Evolutionary conservation across 2,113 vertebrate genomes (phyloP).

Genomic region (Rissa tridactyla): DNA sequence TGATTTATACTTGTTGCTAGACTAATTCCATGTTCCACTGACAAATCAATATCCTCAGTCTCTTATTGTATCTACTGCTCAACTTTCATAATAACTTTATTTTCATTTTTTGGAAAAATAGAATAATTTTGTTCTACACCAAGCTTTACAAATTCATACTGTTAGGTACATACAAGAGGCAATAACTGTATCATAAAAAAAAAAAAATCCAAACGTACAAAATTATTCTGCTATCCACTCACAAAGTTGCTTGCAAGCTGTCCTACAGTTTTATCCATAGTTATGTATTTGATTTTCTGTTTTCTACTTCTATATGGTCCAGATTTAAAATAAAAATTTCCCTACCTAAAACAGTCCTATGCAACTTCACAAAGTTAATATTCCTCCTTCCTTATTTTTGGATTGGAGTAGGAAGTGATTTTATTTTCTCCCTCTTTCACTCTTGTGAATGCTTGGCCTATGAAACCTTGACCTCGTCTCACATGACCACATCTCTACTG

Average conservation of each 20-base stretch:
- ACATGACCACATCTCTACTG: too few species aligned
- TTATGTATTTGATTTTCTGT: background rate
- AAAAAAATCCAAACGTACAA: background rate
- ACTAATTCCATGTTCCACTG: background rate
- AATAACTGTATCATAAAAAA: background rate
- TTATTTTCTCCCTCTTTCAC: background rate
- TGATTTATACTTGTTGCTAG: background rate
- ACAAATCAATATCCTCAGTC: background rate
- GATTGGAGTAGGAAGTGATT: background rate
- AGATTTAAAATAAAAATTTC: background rate
- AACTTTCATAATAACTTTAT: background rate
- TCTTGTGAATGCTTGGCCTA: background rate
- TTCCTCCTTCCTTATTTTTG: background rate
- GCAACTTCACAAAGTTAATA: background rate
- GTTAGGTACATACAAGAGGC: background rate
- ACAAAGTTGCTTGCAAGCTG: background rate
- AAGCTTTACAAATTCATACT: background rate
- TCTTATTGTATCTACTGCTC: background rate
- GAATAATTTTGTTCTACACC: background rate
- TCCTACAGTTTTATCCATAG: background rate
- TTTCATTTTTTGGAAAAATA: background rate
- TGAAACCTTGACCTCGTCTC: background rate
- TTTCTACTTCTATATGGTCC: background rate
- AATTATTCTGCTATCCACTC: background rate
- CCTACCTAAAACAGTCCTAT: background rate